A percentile compares a stretch with the other conserved stretches of the same genome.
These are phyloP conservation scores for Phragmatobia fuliginosa DNA, from an alignment of 2,888 invertebrate species.

Conservation along the genomic window DNA sequence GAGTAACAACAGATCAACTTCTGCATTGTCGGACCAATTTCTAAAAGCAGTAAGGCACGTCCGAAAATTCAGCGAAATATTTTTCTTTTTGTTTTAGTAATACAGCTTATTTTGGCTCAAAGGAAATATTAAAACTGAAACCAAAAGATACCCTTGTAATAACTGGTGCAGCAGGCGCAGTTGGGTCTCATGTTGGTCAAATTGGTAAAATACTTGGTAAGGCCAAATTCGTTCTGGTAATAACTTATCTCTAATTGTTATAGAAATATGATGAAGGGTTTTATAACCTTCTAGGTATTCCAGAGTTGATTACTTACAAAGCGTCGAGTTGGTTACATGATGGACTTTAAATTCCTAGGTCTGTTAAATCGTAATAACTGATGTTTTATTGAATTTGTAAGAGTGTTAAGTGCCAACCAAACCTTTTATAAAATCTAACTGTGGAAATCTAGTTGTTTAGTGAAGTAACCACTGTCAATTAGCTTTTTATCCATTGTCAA, in stretches of 20 bases:
- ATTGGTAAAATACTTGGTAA: slow-evolving; percentile 90
- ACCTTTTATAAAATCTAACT: neutral
- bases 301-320: neutral
- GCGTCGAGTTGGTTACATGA: neutral
- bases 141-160: slow-evolving; percentile 91
- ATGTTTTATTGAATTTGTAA: neutral
- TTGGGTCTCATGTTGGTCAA: slow-evolving; percentile 92
- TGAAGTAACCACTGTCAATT: neutral
- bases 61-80: neutral
- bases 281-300: neutral
- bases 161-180: slow-evolving; percentile 92
- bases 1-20: neutral
- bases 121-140: slow-evolving; percentile 90
- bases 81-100: slow-evolving; percentile 78
- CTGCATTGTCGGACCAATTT: neutral
- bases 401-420: neutral
- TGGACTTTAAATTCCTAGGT: neutral
- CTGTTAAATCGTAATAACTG: neutral
- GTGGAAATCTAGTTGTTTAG: neutral
- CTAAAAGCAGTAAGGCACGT: neutral
- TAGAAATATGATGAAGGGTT: neutral
- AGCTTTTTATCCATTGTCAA: neutral
- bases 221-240: neutral
- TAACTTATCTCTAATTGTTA: neutral
- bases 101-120: slow-evolving; percentile 91